Percentiles rank a stretch among this genome's conserved stretches.
Evolutionary conservation across 2,113 vertebrate species (phyloP).

Genomic region (Apistogramma diplotaenia): DNA sequence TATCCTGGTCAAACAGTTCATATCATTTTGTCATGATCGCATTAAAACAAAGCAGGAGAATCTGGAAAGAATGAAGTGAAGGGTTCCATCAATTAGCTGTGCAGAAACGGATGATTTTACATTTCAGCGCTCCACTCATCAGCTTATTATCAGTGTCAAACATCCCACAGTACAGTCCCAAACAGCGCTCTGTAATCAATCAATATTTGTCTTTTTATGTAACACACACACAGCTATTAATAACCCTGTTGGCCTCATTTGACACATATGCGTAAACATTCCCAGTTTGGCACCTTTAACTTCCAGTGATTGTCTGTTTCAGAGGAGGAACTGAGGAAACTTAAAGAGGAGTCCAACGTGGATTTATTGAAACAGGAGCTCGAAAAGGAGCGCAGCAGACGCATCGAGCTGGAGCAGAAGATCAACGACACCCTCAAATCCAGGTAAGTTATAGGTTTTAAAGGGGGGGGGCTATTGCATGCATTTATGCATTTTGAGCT

Average conservation of each 20-base stretch:
- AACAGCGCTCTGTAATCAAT: slow-evolving; percentile 29
- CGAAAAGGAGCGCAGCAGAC: slow-evolving; percentile 86
- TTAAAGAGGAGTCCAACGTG: slow-evolving; percentile 87
- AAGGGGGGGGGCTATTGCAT: background rate
- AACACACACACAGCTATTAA: slow-evolving; percentile 33
- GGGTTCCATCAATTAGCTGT: background rate
- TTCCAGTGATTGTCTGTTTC: slow-evolving; percentile 6
- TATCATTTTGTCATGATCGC: background rate
- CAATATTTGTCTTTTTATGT: slow-evolving; percentile 35
- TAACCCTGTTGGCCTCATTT: slow-evolving; percentile 12
- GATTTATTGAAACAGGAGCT: slow-evolving; percentile 88
- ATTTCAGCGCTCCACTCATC: background rate
- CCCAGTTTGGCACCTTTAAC: background rate
- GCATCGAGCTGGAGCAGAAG: slow-evolving; percentile 90
- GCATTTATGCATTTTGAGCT: background rate
- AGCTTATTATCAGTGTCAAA: background rate
- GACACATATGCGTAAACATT: background rate
- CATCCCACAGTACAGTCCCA: background rate
- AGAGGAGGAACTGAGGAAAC: slow-evolving; percentile 96
- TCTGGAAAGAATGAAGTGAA: background rate
- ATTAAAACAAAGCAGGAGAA: background rate
- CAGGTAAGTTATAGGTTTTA: slow-evolving; percentile 78
- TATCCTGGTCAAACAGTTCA: too few relatives aligned
- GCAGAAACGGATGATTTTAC: background rate
- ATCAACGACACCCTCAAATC: slow-evolving; percentile 83